Evolutionary conservation across 2,888 invertebrate species (phyloP).

Genomic region (Watsonalla binaria): DNA sequence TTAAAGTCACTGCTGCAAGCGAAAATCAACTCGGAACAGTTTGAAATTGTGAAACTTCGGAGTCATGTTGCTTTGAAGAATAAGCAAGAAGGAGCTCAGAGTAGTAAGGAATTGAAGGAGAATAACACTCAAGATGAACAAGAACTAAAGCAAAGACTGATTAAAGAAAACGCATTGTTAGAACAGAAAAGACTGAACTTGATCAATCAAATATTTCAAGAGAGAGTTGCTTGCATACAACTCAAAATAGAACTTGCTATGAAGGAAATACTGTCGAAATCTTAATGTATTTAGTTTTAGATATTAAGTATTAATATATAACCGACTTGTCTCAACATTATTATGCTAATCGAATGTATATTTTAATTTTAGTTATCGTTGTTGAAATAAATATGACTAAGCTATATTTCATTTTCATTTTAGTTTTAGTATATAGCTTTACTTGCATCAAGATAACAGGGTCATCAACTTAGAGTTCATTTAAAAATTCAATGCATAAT

Average conservation of each 20-base stretch:
- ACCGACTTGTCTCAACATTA: not conserved
- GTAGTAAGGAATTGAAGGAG: constrained; percentile 55
- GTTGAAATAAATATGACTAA: no score
- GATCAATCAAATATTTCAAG: constrained; percentile 84
- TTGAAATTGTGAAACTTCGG: constrained; percentile 83
- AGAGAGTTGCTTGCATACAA: constrained; percentile 83
- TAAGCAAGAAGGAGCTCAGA: constrained; percentile 56
- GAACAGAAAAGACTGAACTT: constrained; percentile 83
- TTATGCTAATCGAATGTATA: no score
- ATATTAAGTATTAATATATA: constrained; percentile 2
- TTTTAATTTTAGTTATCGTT: no score
- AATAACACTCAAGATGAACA: constrained; percentile 56
- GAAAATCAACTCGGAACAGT: constrained; percentile 85
- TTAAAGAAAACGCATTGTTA: constrained; percentile 82
- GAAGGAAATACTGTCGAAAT: constrained; percentile 74
- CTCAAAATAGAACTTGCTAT: constrained; percentile 84
- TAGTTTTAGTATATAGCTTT: no score
- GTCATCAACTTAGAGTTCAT: no score
- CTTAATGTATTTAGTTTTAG: constrained; percentile 26
- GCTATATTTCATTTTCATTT: no score
- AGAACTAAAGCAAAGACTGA: constrained; percentile 58
- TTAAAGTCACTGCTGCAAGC: constrained; percentile 83
- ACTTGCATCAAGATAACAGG: no score
- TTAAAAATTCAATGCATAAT: no score
- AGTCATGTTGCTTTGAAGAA: constrained; percentile 73